Conservation (phyloP, 2,797 vertebrate species). For the Taeniopygia guttata region DNA sequence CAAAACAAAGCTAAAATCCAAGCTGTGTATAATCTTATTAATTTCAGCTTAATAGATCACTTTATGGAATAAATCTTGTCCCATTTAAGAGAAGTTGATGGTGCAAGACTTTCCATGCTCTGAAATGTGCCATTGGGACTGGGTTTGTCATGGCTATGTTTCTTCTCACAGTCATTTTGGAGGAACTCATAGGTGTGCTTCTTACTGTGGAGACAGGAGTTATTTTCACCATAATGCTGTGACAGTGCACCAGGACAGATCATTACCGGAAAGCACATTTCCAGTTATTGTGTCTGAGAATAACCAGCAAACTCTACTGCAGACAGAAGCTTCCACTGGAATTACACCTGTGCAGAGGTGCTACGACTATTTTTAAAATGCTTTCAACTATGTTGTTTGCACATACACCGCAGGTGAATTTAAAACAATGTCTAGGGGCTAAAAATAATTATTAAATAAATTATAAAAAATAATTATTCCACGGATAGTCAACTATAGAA, state of each 20-base stretch:
- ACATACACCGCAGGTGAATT: background rate
- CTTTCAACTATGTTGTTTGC: background rate
- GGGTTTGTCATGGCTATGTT: background rate
- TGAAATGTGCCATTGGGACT: background rate
- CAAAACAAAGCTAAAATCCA: background rate
- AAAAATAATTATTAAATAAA: background rate
- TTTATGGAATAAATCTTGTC: background rate
- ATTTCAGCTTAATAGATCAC: background rate
- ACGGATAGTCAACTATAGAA: background rate
- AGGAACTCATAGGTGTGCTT: background rate
- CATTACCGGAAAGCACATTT: background rate
- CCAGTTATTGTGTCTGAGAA: background rate
- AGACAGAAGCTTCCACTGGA: background rate
- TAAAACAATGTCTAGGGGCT: background rate
- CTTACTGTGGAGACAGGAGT: background rate
- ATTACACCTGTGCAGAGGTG: background rate
- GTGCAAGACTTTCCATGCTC: background rate
- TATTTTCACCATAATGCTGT: background rate
- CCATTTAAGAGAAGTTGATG: background rate
- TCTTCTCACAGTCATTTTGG: background rate
- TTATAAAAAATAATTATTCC: background rate
- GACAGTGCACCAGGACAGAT: background rate
- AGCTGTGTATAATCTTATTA: background rate
- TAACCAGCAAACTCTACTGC: background rate
- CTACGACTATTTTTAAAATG: background rate